phyloP scores from a whole-genome alignment of 2,797 vertebrate genomes.

The Enteromius mattozi region DNA sequence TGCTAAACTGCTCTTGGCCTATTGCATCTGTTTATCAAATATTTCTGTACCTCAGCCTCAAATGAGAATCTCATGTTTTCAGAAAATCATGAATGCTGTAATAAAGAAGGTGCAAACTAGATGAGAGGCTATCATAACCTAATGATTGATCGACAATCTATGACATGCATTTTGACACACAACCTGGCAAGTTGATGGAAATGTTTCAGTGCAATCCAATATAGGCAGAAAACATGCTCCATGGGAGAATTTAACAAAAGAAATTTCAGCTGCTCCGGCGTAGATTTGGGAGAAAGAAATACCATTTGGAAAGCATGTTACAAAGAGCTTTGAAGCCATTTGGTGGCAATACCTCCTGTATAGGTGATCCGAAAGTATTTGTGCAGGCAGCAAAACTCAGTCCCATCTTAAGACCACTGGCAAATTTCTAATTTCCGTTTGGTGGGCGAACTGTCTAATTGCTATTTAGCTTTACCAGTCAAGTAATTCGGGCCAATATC shows the following conservation, averaged over 20 bases:
- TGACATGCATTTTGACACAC: conserved; percentile 64
- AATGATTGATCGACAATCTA: conserved; percentile 62
- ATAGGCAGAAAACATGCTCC: neutral
- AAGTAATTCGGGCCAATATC: conserved; percentile 75
- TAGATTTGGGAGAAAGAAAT: conserved; percentile 14
- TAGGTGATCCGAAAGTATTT: conserved; percentile 62
- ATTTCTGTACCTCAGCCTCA: conserved; percentile 52
- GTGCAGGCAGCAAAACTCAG: conserved; percentile 60
- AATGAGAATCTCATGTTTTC: conserved; percentile 47
- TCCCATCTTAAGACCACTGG: conserved; percentile 76
- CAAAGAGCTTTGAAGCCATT: conserved; percentile 58
- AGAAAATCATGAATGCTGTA: conserved; percentile 57
- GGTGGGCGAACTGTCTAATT: conserved; percentile 75
- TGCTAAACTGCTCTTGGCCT: conserved; percentile 49
- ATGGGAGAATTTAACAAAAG: neutral
- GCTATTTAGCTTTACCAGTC: conserved; percentile 76
- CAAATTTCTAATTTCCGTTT: conserved; percentile 79
- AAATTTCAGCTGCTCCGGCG: conserved; percentile 10
- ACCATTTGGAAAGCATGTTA: conserved; percentile 55
- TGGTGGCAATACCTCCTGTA: conserved; percentile 59
- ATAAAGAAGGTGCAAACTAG: conserved; percentile 49
- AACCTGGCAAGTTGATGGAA: conserved; percentile 12
- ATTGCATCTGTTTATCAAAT: conserved; percentile 57
- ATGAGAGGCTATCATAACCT: conserved; percentile 47
- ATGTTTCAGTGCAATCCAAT: neutral